A percentile compares a stretch with the other conserved stretches of the same genome.
phyloP scores from a whole-genome alignment of 2,113 vertebrate genomes.

The Hymenochirus boettgeri region DNA sequence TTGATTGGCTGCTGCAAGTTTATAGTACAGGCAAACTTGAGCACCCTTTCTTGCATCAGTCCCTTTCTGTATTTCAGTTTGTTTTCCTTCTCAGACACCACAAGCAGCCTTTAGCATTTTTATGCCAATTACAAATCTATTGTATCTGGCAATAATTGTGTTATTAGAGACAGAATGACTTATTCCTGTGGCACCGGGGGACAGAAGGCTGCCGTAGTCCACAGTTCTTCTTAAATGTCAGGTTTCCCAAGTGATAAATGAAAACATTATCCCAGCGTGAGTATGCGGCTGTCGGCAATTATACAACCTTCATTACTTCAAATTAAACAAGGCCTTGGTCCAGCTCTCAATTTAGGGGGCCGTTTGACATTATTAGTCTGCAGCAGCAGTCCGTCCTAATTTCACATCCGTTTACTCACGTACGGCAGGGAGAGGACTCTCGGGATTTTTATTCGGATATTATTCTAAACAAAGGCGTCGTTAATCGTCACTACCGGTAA shows the following conservation, averaged over 20 bases:
- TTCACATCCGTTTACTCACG: constrained; percentile 4
- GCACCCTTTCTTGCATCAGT: background rate
- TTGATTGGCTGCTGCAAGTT: too few relatives aligned
- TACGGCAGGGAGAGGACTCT: too few relatives aligned
- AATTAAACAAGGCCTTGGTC: constrained; percentile 13
- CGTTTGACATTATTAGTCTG: constrained; percentile 18
- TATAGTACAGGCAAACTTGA: too few relatives aligned
- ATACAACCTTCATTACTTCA: constrained; percentile 27
- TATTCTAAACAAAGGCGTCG: too few relatives aligned
- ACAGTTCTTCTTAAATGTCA: constrained; percentile 11
- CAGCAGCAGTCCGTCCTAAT: background rate
- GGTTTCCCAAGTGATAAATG: constrained; percentile 21
- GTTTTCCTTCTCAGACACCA: background rate
- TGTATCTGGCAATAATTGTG: constrained; percentile 13
- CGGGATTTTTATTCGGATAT: too few relatives aligned
- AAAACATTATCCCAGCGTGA: constrained; percentile 25
- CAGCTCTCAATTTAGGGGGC: constrained; percentile 6
- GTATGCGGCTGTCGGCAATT: constrained; percentile 10
- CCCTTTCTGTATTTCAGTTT: background rate
- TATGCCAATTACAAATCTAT: background rate
- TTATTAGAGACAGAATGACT: constrained; percentile 11
- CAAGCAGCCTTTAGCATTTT: background rate
- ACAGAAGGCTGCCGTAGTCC: constrained; percentile 3
- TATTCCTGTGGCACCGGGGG: background rate
- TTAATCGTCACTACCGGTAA: too few relatives aligned